Evolutionary conservation across 2,888 invertebrate species (phyloP).

Genomic region (Baccha elongata): DNA sequence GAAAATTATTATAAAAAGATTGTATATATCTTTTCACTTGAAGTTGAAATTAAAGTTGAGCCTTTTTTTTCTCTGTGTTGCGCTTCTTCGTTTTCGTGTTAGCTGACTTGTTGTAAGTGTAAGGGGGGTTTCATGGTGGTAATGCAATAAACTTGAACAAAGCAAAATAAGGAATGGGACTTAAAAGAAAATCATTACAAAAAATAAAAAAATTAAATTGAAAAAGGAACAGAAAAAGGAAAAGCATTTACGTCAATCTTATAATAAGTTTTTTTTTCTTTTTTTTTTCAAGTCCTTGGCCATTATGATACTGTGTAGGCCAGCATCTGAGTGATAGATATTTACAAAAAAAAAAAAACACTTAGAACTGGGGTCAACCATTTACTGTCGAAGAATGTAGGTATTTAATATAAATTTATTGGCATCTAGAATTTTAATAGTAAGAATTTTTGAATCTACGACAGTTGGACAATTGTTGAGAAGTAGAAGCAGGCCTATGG

Average conservation of each 20-base stretch:
- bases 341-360: slow-evolving; percentile 19
- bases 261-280: not conserved
- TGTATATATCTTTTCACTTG: slow-evolving; percentile 57
- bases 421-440: not conserved
- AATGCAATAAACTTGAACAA: slow-evolving; percentile 73
- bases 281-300: slow-evolving; percentile 12
- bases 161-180: slow-evolving; percentile 46
- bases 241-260: slow-evolving; percentile 26
- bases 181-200: slow-evolving; percentile 57
- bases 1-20: not conserved
- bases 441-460: not conserved
- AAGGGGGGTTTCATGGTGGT: slow-evolving; percentile 38
- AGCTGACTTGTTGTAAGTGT: slow-evolving; percentile 36
- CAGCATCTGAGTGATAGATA: slow-evolving; percentile 51
- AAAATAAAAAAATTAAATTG: slow-evolving; percentile 12
- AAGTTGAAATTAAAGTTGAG: slow-evolving; percentile 71
- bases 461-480: not conserved
- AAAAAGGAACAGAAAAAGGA: slow-evolving; percentile 15
- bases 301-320: slow-evolving; percentile 42
- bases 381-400: not conserved
- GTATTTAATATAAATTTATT: not conserved
- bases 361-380: slow-evolving; percentile 17
- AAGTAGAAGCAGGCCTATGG: no score
- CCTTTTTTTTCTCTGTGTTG: slow-evolving; percentile 67
- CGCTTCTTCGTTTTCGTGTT: slow-evolving; percentile 52